Conservation (phyloP, 2,113 vertebrate genomes). For the Campylomormyrus tamandua region DNA sequence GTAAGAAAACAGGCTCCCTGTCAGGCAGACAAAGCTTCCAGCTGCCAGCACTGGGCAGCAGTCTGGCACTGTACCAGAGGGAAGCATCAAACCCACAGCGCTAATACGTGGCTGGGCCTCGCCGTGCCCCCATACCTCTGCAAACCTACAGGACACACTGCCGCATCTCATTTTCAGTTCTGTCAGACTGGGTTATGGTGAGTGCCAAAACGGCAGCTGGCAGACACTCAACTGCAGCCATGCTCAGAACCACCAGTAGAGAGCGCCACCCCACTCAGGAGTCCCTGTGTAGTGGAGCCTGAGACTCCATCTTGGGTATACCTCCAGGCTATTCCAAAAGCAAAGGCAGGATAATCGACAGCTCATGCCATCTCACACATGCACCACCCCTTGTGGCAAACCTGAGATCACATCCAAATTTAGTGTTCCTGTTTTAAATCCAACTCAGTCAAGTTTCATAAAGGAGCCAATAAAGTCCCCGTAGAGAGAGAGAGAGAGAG, state of each 20-base stretch:
- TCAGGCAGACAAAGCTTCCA: background rate
- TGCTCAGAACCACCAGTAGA: background rate
- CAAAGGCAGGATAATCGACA: background rate
- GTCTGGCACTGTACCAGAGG: background rate
- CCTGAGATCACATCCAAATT: background rate
- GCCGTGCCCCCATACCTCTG: background rate
- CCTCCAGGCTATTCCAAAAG: background rate
- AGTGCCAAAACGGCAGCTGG: background rate
- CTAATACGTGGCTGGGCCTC: background rate
- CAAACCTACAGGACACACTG: background rate
- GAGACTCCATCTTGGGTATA: background rate
- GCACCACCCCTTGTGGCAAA: background rate
- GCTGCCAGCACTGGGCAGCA: background rate
- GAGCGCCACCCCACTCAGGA: background rate
- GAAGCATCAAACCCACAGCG: background rate
- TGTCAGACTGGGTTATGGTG: background rate
- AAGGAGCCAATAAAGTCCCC: background rate
- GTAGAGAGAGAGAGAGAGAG: background rate
- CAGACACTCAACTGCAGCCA: background rate
- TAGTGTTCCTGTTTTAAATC: constrained; percentile 20
- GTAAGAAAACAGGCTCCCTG: background rate
- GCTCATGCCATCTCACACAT: background rate
- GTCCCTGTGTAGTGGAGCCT: background rate
- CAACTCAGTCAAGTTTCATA: background rate
- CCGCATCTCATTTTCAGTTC: background rate